Conservation (phyloP, 2,797 vertebrate species). For the Tokudaia muenninki region DNA sequence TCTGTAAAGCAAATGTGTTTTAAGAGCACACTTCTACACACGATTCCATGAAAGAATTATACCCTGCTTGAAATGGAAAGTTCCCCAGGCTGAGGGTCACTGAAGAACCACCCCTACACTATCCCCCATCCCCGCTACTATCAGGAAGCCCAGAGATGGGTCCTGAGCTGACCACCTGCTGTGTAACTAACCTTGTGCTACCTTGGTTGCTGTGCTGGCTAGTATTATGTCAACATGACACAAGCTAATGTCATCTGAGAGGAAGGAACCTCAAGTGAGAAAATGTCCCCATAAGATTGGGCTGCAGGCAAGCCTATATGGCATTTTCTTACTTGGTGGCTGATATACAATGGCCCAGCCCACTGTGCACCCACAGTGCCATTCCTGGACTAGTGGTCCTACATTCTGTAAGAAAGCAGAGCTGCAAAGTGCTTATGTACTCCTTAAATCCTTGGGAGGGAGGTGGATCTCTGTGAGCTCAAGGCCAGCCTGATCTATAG, state of each 20-base stretch:
- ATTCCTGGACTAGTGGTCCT: not conserved
- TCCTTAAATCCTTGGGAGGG: not conserved
- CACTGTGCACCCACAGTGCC: not conserved
- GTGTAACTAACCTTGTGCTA: not conserved
- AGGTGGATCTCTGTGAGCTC: not conserved
- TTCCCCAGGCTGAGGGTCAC: not conserved
- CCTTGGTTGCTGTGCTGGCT: not conserved
- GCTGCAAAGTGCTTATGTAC: not conserved
- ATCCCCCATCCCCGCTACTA: not conserved
- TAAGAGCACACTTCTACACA: not conserved
- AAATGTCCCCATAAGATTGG: not conserved
- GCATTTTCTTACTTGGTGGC: not conserved
- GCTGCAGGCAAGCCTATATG: not conserved
- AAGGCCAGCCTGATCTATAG: not conserved
- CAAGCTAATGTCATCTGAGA: not conserved
- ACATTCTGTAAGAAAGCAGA: not conserved
- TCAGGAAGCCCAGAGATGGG: not conserved
- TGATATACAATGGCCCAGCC: too few species aligned
- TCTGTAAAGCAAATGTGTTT: constrained; percentile 87
- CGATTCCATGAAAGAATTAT: not conserved
- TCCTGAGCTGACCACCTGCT: not conserved
- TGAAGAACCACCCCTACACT: too few species aligned
- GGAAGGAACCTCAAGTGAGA: not conserved
- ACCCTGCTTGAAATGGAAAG: not conserved
- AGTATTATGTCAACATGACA: too few species aligned